Evolutionary conservation across 2,113 vertebrate genomes (phyloP), one percentile per base, ranked within the genome.

Genomic region (Myanophis thanlyinensis): DNA sequence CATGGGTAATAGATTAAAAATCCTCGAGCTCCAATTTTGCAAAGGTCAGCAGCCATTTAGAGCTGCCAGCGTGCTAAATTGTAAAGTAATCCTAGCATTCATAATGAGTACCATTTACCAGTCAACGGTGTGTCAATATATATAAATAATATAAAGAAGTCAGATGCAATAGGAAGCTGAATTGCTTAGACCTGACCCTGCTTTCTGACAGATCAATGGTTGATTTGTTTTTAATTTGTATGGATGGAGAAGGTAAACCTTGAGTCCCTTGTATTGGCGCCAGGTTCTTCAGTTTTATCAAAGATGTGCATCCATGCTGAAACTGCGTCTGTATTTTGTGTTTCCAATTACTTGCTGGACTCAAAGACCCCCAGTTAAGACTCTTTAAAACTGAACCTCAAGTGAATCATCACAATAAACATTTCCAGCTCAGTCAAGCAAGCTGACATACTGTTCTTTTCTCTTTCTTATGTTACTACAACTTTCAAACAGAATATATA

Each of bases 101-200:
- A 30, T 94, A 96, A 96, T 95, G 91, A 96, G 95, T 95, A 96
- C n/a, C 93, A 86, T 95, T 96, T 95, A 53, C 93, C 92, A 94
- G 90, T 88, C 5, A 87, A 93, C 93, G 40, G 54, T 44, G 73
- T 56, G 52, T 93, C 91, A 93, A 95, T 95, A 95, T 92, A 91
- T 85, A 90, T 95, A 94, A 88, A 88, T 51, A 95, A 92, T 48
- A 53, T 93, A 95, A 93, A 1, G 92, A 0, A 18, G 12, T 95
- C 23, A 92, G n/a, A 92, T 88, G 89, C 1, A 93, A 52, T 73
- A 44, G 5, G n/a, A 89, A 40, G 54, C 30, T 92, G 93, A 87
- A 35, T 92, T 53, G 6, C 67, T 92, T 53, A 25, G 87, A 92
- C 9, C 6, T 91, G 95, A 95, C 91, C 89, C 91, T 93, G 40